Evolutionary conservation across 2,888 invertebrate genomes (phyloP).

Genomic region (Scaptomyza cyrtandrae): DNA sequence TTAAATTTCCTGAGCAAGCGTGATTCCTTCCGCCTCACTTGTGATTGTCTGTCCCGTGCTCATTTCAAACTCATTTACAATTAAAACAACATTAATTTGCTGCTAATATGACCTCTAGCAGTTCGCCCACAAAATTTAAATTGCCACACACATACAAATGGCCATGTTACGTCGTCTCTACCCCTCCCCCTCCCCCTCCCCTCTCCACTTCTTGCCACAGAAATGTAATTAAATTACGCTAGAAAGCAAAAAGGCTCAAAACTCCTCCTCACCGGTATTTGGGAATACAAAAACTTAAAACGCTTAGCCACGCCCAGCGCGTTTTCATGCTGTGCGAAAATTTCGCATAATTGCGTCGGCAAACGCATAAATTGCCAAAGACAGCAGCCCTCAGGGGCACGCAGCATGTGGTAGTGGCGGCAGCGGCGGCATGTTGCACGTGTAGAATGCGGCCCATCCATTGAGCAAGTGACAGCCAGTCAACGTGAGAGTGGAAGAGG

Average conservation of each 20-base stretch:
- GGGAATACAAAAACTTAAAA: conserved; percentile 65
- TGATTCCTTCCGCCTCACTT: neutral
- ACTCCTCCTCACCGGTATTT: neutral
- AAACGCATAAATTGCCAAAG: conserved; percentile 79
- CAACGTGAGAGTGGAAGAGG: neutral
- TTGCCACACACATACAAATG: conserved; percentile 54
- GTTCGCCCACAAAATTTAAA: conserved; percentile 63
- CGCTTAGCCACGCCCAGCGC: conserved; percentile 72
- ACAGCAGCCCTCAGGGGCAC: conserved; percentile 67
- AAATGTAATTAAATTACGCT: conserved; percentile 80
- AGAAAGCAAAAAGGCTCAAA: conserved; percentile 52
- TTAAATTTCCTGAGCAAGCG: conserved; percentile 11
- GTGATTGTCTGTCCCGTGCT: conserved; percentile 10
- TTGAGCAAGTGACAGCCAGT: conserved; percentile 55
- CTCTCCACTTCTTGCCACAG: conserved; percentile 59
- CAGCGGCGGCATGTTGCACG: conserved; percentile 41
- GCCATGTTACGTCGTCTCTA: conserved; percentile 10
- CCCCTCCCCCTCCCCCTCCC: neutral
- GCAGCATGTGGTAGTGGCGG: conserved; percentile 32
- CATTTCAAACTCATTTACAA: conserved; percentile 75
- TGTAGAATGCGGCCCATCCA: conserved; percentile 38
- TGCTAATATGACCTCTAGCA: conserved; percentile 79
- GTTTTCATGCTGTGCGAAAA: conserved; percentile 67
- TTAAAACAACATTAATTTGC: conserved; percentile 79
- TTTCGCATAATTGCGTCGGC: conserved; percentile 81